A percentile compares a stretch with the other conserved stretches of the same genome.
phyloP scores from a whole-genome alignment of 1,140 invertebrate species.

The Hesperophylax magnus region DNA sequence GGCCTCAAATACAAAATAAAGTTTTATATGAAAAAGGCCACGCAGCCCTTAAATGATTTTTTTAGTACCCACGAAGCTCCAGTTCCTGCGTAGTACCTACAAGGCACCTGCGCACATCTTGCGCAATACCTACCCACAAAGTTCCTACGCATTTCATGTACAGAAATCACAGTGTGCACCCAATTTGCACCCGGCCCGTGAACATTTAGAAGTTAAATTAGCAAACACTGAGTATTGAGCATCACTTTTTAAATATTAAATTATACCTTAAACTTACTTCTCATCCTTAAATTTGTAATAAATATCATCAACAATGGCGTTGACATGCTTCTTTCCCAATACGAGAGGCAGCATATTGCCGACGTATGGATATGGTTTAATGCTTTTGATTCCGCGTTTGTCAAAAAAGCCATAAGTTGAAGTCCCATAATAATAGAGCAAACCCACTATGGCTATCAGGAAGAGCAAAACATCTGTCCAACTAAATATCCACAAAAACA shows the following conservation, averaged over 20 bases:
- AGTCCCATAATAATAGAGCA: slow-evolving; percentile 2
- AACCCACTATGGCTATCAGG: neutral
- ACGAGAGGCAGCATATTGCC: slow-evolving; percentile 23
- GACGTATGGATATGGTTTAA: neutral
- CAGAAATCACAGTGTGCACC: too few species aligned
- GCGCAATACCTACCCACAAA: too few species aligned
- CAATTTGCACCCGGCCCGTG: too few species aligned
- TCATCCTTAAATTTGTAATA: slow-evolving; percentile 26
- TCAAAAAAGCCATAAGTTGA: slow-evolving; percentile 1
- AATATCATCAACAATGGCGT: neutral
- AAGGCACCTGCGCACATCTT: too few species aligned
- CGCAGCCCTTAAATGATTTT: too few species aligned
- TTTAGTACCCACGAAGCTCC: too few species aligned
- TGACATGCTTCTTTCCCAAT: slow-evolving; percentile 14
- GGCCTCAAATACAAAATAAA: too few species aligned
- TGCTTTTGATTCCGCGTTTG: slow-evolving; percentile 35
- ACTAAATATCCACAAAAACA: neutral
- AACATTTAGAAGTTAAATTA: too few species aligned
- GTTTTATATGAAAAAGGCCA: too few species aligned
- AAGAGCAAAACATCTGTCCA: slow-evolving; percentile 10
- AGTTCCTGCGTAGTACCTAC: too few species aligned
- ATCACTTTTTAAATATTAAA: neutral
- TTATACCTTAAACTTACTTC: slow-evolving; percentile 21
- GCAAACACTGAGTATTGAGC: too few species aligned
- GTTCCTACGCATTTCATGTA: too few species aligned